Conservation (phyloP, 2,113 vertebrate species). For the Takifugu flavidus region DNA sequence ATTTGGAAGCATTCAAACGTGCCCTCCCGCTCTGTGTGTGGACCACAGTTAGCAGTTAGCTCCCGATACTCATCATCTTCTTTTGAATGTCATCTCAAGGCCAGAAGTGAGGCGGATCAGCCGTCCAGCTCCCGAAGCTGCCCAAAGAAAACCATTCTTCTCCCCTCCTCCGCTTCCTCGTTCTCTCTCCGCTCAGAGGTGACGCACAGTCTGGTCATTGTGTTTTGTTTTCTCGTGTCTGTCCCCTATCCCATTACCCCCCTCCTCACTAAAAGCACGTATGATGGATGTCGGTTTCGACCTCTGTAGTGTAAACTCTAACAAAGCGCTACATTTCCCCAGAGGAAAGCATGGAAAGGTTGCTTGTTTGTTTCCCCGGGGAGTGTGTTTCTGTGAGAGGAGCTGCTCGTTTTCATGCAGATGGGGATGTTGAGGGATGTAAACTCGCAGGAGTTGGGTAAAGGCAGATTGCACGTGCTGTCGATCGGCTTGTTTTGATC, state of each 20-base stretch:
- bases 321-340: constrained; percentile 15
- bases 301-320: background rate
- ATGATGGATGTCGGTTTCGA: too few relatives aligned
- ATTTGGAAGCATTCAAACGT: background rate
- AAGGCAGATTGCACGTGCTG: too few relatives aligned
- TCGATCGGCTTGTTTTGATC: too few relatives aligned
- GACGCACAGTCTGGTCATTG: constrained; percentile 68
- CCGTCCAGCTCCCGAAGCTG: constrained; percentile 80
- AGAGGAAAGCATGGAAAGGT: background rate
- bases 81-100: constrained; percentile 76
- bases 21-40: background rate
- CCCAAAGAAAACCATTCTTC: constrained; percentile 98
- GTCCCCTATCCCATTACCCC: background rate
- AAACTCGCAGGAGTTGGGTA: too few relatives aligned
- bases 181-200: constrained; percentile 86
- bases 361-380: constrained; percentile 19
- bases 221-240: constrained; percentile 22
- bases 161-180: constrained; percentile 82
- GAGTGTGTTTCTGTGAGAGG: constrained; percentile 16
- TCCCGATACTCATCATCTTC: background rate
- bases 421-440: background rate
- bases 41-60: background rate
- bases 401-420: constrained; percentile 37
- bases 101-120: constrained; percentile 76
- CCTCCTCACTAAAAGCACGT: background rate